A percentile compares a stretch with the other conserved stretches of the same genome.
These are phyloP conservation scores for Pseudorasbora parva DNA, from an alignment of 2,113 vertebrate genomes.

Conservation along the genomic window DNA sequence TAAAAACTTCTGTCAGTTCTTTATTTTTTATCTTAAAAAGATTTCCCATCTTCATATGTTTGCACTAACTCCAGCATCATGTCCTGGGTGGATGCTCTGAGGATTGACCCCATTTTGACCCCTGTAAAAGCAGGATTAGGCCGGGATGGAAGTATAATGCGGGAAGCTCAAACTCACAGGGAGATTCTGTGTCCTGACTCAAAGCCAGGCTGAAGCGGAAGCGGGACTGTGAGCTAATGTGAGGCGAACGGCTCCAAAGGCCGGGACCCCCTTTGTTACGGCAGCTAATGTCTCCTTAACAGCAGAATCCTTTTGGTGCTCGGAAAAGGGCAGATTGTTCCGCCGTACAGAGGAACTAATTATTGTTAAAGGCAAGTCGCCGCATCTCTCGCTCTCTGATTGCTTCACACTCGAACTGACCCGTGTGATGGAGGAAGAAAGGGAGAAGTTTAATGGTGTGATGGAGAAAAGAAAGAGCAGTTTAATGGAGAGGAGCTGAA, in stretches of 20 bases:
- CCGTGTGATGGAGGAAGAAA: slow-evolving; percentile 60
- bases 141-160: slow-evolving; percentile 36
- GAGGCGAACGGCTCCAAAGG: slow-evolving; percentile 53
- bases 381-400: slow-evolving; percentile 36
- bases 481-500: slow-evolving; percentile 72
- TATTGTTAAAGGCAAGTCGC: slow-evolving; percentile 26
- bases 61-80: background rate
- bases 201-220: slow-evolving; percentile 52
- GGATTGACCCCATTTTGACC: slow-evolving; percentile 70
- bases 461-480: slow-evolving; percentile 64
- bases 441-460: slow-evolving; percentile 55
- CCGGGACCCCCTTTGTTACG: slow-evolving; percentile 40
- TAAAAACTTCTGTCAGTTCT: background rate
- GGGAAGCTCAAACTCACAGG: slow-evolving; percentile 40
- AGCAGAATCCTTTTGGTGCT: slow-evolving; percentile 51
- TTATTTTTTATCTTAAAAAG: background rate
- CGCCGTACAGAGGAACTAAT: slow-evolving; percentile 58
- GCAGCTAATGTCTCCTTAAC: slow-evolving; percentile 42
- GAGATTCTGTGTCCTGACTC: slow-evolving; percentile 57
- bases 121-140: slow-evolving; percentile 55
- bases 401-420: slow-evolving; percentile 24
- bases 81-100: slow-evolving; percentile 57
- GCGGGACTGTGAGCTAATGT: slow-evolving; percentile 52
- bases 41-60: slow-evolving; percentile 24
- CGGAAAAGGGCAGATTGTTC: slow-evolving; percentile 49